Percentiles rank a stretch among this genome's conserved stretches.
Evolutionary conservation across 1,140 invertebrate genomes (phyloP).

Genomic region (Zaprionus vittiger): DNA sequence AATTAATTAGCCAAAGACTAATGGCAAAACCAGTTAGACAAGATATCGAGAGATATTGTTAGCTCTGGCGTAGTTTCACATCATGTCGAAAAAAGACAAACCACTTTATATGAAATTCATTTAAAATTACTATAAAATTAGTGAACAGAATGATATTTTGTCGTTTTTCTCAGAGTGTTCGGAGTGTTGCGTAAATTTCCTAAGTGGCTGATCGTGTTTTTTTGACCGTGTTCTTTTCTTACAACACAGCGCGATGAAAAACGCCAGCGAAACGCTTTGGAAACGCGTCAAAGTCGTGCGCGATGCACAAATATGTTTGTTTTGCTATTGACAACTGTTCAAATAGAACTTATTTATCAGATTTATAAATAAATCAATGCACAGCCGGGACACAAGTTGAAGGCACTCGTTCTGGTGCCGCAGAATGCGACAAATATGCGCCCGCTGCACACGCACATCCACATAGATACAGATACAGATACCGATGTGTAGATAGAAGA

Average conservation of each 20-base stretch:
- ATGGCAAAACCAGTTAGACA: conserved; percentile 35
- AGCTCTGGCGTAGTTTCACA: neutral
- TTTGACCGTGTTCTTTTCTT: neutral
- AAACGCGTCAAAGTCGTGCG: conserved; percentile 14
- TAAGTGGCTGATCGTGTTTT: neutral
- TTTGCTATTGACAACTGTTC: conserved; percentile 60
- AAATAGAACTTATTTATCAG: conserved; percentile 63
- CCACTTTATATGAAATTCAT: conserved; percentile 6
- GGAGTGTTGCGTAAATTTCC: neutral
- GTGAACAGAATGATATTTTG: neutral
- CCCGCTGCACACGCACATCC: conserved; percentile 30
- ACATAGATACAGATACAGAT: conserved; percentile 8
- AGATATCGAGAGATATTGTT: conserved; percentile 5
- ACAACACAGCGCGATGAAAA: conserved; percentile 5
- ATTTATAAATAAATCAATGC: conserved; percentile 81
- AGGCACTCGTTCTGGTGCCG: conserved; percentile 28
- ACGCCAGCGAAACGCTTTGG: conserved; percentile 27
- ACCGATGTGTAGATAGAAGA: conserved; percentile 15
- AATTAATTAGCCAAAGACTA: conserved; percentile 37
- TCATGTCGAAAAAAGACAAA: neutral
- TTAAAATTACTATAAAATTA: neutral
- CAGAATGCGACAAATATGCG: conserved; percentile 63
- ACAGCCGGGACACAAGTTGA: conserved; percentile 8
- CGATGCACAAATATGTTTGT: conserved; percentile 46
- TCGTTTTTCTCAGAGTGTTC: neutral